A percentile compares a stretch with the other conserved stretches of the same genome.
Evolutionary conservation across 2,113 vertebrate genomes (phyloP).

Genomic region (Melanostigma gelatinosum): DNA sequence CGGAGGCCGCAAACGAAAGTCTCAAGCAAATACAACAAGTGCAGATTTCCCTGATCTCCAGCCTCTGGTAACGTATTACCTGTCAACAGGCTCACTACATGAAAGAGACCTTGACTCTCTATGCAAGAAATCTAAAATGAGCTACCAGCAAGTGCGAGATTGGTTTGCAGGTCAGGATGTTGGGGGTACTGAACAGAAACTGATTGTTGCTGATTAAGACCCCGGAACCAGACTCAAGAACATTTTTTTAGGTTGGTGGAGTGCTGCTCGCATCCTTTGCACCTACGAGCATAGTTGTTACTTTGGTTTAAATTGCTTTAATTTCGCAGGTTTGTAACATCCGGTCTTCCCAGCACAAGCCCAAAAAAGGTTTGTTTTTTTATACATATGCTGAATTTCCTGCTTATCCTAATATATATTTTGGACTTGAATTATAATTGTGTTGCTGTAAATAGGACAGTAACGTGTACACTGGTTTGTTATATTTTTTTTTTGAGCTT

Average conservation of each 20-base stretch:
- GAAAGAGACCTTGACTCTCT: constrained; percentile 84
- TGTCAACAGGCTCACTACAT: constrained; percentile 72
- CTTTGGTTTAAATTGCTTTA: constrained; percentile 77
- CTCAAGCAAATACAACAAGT: constrained; percentile 56
- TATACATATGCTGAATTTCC: constrained; percentile 66
- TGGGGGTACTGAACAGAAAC: constrained; percentile 78
- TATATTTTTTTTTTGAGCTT: constrained; percentile 60
- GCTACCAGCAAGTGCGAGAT: constrained; percentile 86
- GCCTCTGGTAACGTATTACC: constrained; percentile 76
- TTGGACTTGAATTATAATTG: constrained; percentile 72
- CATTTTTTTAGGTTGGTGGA: constrained; percentile 32
- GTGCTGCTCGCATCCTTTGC: constrained; percentile 35
- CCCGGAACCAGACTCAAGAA: constrained; percentile 31
- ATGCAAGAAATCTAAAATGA: constrained; percentile 85
- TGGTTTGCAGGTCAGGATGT: constrained; percentile 86
- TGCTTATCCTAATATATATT: constrained; percentile 77
- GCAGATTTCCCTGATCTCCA: constrained; percentile 71
- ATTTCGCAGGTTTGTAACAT: constrained; percentile 68
- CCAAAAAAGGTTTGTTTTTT: constrained; percentile 62
- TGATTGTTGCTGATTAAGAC: constrained; percentile 60
- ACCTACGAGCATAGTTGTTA: constrained; percentile 49
- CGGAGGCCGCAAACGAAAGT: constrained; percentile 78
- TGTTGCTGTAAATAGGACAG: constrained; percentile 72
- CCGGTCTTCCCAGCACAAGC: constrained; percentile 71
- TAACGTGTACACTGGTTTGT: constrained; percentile 79